A percentile compares a stretch with the other conserved stretches of the same genome.
Evolutionary conservation across 2,888 invertebrate species (phyloP).

Genomic region (Nomada flava): DNA sequence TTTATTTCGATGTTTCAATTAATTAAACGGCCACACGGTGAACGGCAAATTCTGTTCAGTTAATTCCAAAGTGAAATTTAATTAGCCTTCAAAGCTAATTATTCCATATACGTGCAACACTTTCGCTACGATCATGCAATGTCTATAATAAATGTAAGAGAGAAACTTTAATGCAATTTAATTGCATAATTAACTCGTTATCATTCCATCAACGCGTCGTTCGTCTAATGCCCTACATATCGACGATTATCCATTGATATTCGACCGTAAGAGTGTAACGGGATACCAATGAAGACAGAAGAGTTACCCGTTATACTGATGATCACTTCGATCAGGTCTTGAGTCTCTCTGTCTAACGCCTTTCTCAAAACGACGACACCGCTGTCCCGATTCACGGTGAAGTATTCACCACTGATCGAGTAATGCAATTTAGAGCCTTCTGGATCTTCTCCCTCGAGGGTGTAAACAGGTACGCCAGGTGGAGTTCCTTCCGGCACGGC

Average conservation of each 20-base stretch:
- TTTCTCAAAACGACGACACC: conserved; percentile 91
- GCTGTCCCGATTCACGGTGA: conserved; percentile 90
- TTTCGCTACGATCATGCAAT: background rate
- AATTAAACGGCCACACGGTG: too few relatives aligned
- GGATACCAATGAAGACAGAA: conserved; percentile 22
- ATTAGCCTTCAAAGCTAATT: background rate
- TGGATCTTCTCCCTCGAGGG: conserved; percentile 91
- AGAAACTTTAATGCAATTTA: background rate
- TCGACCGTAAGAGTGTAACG: conserved; percentile 41
- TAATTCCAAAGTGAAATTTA: background rate
- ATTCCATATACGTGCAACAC: background rate
- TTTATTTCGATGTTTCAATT: background rate
- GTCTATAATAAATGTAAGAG: background rate
- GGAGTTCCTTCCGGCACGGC: conserved; percentile 90
- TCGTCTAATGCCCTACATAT: conserved; percentile 31
- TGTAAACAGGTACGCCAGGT: conserved; percentile 91
- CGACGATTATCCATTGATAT: conserved; percentile 39
- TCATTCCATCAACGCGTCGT: background rate
- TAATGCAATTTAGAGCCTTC: conserved; percentile 90
- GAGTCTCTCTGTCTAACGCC: conserved; percentile 89
- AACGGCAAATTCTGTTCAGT: too few relatives aligned
- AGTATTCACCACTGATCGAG: conserved; percentile 93
- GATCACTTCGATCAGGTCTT: conserved; percentile 90
- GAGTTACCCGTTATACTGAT: conserved; percentile 91
- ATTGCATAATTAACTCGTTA: background rate